Evolutionary conservation across 2,113 vertebrate species (phyloP), one percentile per base, ranked within the genome.

Genomic region (Pandion haliaetus): DNA sequence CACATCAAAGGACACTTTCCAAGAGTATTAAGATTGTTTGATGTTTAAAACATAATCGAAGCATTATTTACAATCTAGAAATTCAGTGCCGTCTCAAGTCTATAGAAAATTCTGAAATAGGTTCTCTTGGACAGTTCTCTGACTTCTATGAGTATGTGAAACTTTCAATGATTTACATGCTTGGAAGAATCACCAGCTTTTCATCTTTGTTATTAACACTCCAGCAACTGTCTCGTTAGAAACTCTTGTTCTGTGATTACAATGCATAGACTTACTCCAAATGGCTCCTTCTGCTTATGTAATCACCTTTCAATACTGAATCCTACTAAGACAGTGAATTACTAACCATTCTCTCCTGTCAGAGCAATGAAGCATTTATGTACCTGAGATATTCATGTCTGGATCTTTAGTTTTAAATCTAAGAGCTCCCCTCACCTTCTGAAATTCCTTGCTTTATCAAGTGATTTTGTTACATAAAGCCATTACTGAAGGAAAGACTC

Each of bases 401-500:
- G 44, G 57, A 96, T 61, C 34, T 94, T 87, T 76, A 87, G 78
- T 89, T 95, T 96, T 95, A 94, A 89, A 82, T 76, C 74, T 96
- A 84, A 85, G 83, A 93, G 66, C 81, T 95, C 62, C n/a, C 50
- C 76, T 94, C 66, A 80, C 62, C 54, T 96, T 89, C 81, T 91
- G 65, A 95, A 95, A 94, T 86, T 86, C 78, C 70, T 93, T 72
- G 65, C 66, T 94, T 96, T 93, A 91, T 91, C 84, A 94, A 93
- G 73, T 23, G 74, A 90, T 90, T 95, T 91, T 95, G 66, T 95
- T 95, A 94, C 63, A 82, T 95, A 96, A 97, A 85, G 66, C 84
- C 70, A 94, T 95, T 95, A 94, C 61, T 87, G 86, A 87, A 45
- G 25, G 66, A 85, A 89, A 90, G 80, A 42, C 25, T 95, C 57